phyloP scores from a whole-genome alignment of 1,140 invertebrate genomes.

The Brachionus manjavacas region DNA sequence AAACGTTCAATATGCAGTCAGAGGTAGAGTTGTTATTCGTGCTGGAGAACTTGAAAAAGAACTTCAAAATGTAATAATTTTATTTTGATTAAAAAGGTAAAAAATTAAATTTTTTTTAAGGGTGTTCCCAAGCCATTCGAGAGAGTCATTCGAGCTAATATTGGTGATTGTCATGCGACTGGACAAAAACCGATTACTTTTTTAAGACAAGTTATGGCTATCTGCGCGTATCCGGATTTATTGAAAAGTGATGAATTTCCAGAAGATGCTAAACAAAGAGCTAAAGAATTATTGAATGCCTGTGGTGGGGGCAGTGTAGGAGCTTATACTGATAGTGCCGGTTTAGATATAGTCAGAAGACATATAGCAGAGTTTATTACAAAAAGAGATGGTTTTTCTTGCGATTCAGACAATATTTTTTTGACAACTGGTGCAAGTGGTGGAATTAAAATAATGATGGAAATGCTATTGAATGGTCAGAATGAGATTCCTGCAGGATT shows the following conservation, averaged over 20 bases:
- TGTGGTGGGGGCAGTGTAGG: conserved; percentile 77
- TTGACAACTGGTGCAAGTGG: conserved; percentile 84
- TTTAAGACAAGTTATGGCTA: conserved; percentile 64
- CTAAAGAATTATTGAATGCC: conserved; percentile 67
- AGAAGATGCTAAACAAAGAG: conserved; percentile 75
- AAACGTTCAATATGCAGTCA: conserved; percentile 87
- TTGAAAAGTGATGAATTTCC: conserved; percentile 72
- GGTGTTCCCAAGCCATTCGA: conserved; percentile 52
- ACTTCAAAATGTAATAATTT: conserved; percentile 57
- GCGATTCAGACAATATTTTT: conserved; percentile 73
- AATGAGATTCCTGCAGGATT: conserved; percentile 51
- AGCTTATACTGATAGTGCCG: conserved; percentile 50
- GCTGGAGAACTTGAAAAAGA: conserved; percentile 64
- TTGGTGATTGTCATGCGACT: conserved; percentile 97
- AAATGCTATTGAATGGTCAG: conserved; percentile 61
- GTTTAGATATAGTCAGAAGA: conserved; percentile 79
- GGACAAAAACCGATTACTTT: conserved; percentile 80
- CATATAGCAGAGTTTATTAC: conserved; percentile 85
- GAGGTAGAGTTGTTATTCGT: conserved; percentile 83
- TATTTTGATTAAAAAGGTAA: not conserved
- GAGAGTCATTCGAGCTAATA: conserved; percentile 84
- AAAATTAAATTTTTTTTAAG: not conserved
- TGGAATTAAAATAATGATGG: conserved; percentile 69
- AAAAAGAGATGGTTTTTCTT: conserved; percentile 71
- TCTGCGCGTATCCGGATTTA: conserved; percentile 71